Evolutionary conservation across 2,113 vertebrate genomes (phyloP).

Genomic region (Castor canadensis): DNA sequence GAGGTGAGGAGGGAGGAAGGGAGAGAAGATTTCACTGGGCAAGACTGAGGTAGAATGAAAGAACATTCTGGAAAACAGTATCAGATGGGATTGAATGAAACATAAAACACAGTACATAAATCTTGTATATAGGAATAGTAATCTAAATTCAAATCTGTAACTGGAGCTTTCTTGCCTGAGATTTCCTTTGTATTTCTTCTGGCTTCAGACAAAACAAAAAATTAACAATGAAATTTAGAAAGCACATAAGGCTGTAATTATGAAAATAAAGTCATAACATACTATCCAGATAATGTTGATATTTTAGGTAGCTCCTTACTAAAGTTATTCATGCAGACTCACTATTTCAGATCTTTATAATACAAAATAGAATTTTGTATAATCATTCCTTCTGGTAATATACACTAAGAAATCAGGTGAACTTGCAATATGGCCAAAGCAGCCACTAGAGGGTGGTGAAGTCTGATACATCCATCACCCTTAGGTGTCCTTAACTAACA

Average conservation of each 20-base stretch:
- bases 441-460: conserved; percentile 73
- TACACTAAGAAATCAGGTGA: background rate
- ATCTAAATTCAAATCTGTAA: background rate
- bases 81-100: background rate
- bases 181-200: background rate
- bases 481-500: background rate
- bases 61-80: background rate
- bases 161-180: background rate
- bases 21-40: background rate
- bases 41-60: background rate
- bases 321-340: background rate
- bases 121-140: background rate
- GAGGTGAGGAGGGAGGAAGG: too few relatives aligned
- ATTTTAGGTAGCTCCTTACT: conserved; percentile 4
- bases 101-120: background rate
- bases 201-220: background rate
- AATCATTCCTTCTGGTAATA: background rate
- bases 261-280: conserved; percentile 39
- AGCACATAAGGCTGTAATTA: background rate
- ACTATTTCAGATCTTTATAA: background rate
- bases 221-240: conserved; percentile 33
- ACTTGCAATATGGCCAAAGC: background rate
- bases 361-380: background rate
- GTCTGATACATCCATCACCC: conserved; percentile 39
- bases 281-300: background rate